phyloP scores from a whole-genome alignment of 2,888 invertebrate species.

The Deilephila elpenor region DNA sequence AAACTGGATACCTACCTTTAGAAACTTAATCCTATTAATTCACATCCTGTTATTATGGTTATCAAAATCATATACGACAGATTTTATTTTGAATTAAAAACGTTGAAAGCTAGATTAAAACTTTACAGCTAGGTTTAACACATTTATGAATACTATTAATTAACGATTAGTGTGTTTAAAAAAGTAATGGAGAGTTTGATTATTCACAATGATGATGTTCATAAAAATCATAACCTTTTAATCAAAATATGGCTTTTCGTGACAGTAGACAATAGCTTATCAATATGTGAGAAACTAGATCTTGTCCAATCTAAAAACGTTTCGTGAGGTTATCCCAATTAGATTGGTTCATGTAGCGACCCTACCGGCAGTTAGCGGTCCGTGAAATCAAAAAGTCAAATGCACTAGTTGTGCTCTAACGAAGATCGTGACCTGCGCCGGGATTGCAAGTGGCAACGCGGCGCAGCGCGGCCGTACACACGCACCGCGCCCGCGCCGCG shows the following conservation, averaged over 20 bases:
- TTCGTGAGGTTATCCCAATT: conserved; percentile 23
- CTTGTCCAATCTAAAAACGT: background rate
- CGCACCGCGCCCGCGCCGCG: background rate
- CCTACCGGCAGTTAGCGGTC: conserved; percentile 29
- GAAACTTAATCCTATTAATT: background rate
- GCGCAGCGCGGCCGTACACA: background rate
- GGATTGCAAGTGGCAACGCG: background rate
- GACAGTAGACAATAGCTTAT: background rate
- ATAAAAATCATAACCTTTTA: too few relatives aligned
- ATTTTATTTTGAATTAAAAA: too few relatives aligned
- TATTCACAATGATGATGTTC: too few relatives aligned
- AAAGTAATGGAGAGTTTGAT: too few relatives aligned
- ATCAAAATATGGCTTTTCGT: background rate
- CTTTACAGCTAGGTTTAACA: too few relatives aligned
- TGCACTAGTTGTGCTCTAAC: conserved; percentile 43
- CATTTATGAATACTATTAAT: too few relatives aligned
- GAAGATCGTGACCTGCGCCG: conserved; percentile 46
- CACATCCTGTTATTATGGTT: background rate
- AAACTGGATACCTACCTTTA: background rate
- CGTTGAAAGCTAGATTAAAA: too few relatives aligned
- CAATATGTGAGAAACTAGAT: background rate
- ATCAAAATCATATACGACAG: too few relatives aligned
- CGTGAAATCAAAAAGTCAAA: conserved; percentile 47
- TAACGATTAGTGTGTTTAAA: too few relatives aligned
- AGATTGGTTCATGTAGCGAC: background rate